A percentile compares a stretch with the other conserved stretches of the same genome.
These are phyloP conservation scores for Glomeris marginata DNA, from an alignment of 2,888 invertebrate genomes.

Conservation along the genomic window DNA sequence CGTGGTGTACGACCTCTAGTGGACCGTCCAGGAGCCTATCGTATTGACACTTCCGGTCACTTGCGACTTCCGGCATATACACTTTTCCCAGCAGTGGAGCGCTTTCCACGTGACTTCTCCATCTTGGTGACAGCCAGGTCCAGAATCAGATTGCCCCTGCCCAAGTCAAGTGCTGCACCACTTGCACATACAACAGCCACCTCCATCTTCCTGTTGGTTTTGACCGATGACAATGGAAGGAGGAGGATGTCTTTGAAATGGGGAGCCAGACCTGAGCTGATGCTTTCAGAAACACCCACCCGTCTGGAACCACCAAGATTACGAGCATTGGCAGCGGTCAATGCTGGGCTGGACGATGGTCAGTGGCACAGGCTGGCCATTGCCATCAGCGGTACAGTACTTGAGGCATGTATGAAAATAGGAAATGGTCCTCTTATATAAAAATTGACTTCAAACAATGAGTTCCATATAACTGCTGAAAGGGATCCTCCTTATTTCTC, in stretches of 20 bases:
- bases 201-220: slow-evolving; percentile 9
- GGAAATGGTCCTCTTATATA: too few species aligned
- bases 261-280: slow-evolving; percentile 7
- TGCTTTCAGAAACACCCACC: not conserved
- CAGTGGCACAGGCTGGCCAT: slow-evolving; percentile 10
- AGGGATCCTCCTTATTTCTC: too few species aligned
- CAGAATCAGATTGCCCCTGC: not conserved
- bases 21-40: slow-evolving; percentile 9
- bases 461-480: too few species aligned
- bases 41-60: slow-evolving; percentile 8
- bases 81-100: slow-evolving; percentile 7
- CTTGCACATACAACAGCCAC: not conserved
- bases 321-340: not conserved
- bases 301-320: slow-evolving; percentile 8
- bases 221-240: slow-evolving; percentile 12
- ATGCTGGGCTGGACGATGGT: slow-evolving; percentile 3
- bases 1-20: slow-evolving; percentile 5
- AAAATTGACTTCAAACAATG: too few species aligned
- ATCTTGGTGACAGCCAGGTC: slow-evolving; percentile 6
- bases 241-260: slow-evolving; percentile 8
- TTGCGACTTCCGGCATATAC: slow-evolving; percentile 11
- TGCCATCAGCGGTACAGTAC: not conserved
- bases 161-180: not conserved
- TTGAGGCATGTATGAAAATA: not conserved
- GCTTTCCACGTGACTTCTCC: slow-evolving; percentile 9